Percentiles rank a stretch among this genome's conserved stretches.
Conservation (phyloP, 2,113 vertebrate species). For the Epinephelus moara region DNA sequence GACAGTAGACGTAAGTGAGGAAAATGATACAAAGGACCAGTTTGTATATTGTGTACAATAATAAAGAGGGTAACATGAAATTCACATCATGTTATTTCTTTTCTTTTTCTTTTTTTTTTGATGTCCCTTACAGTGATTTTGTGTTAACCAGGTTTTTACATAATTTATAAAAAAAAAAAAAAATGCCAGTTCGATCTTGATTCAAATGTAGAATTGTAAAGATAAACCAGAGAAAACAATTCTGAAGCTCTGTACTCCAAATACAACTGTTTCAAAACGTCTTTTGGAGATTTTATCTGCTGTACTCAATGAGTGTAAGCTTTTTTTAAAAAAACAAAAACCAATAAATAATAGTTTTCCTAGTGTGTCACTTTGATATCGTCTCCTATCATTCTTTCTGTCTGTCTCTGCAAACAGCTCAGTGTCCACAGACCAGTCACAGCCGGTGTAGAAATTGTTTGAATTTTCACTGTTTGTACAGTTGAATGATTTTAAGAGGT, state of each 20-base stretch:
- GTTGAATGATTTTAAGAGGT: too few species aligned
- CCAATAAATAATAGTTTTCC: constrained; percentile 99
- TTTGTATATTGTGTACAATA: constrained; percentile 97
- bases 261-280: constrained; percentile 91
- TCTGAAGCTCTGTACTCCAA: constrained; percentile 91
- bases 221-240: constrained; percentile 86
- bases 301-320: constrained; percentile 97
- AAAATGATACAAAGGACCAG: constrained; percentile 89
- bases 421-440: not conserved
- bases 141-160: constrained; percentile 91
- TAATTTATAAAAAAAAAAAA: constrained; percentile 83
- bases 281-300: constrained; percentile 98
- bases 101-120: constrained; percentile 37
- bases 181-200: constrained; percentile 73
- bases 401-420: not conserved
- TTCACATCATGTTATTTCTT: constrained; percentile 81
- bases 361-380: constrained; percentile 88
- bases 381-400: constrained; percentile 41
- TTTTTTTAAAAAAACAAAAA: constrained; percentile 58
- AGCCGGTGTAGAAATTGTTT: too few species aligned
- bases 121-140: constrained; percentile 80
- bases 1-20: constrained; percentile 86
- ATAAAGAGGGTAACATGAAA: constrained; percentile 87
- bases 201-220: constrained; percentile 82
- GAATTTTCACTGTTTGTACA: too few species aligned